phyloP scores from a whole-genome alignment of 2,797 vertebrate species.

The Rhynchotus rufescens region DNA sequence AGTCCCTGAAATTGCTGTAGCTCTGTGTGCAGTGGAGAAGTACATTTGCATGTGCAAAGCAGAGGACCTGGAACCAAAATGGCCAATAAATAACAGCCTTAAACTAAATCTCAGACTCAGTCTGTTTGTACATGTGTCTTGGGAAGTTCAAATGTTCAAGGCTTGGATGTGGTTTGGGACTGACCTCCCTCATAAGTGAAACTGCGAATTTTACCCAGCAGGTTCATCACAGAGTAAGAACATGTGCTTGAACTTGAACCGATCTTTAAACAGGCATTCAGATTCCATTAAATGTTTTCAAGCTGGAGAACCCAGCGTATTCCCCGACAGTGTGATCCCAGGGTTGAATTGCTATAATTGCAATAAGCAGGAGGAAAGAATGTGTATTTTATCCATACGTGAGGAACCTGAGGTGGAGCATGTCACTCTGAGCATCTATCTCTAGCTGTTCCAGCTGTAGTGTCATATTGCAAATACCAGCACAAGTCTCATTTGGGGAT shows the following conservation, averaged over 20 bases:
- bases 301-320: not conserved
- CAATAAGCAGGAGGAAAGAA: not conserved
- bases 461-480: not conserved
- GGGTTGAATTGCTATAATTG: rapidly evolving
- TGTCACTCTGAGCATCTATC: rapidly evolving
- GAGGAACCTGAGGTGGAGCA: not conserved
- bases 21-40: not conserved
- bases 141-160: rapidly evolving
- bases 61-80: not conserved
- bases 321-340: rapidly evolving
- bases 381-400: not conserved
- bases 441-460: not conserved
- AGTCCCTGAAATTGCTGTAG: too few species aligned
- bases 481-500: rapidly evolving
- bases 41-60: not conserved
- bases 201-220: not conserved
- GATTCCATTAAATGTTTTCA: not conserved
- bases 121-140: not conserved
- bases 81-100: not conserved
- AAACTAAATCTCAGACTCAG: rapidly evolving
- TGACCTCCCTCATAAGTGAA: not conserved
- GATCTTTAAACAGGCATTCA: not conserved
- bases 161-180: not conserved
- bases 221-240: not conserved
- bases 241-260: not conserved